A percentile compares a stretch with the other conserved stretches of the same genome.
Evolutionary conservation across 2,888 invertebrate genomes (phyloP).

Genomic region (Congeria kusceri): DNA sequence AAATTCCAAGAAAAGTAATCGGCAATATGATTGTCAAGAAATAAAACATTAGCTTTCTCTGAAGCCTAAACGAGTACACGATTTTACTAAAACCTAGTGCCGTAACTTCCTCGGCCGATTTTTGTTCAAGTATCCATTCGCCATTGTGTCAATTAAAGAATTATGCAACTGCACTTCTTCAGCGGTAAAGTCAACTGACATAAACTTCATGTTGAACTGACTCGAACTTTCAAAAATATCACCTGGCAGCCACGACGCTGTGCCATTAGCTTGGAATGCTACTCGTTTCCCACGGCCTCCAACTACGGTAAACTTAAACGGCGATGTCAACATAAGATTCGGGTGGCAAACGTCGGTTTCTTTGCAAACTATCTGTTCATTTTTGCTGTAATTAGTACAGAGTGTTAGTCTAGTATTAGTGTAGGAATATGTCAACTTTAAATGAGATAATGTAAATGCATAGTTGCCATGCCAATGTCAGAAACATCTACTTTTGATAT

Average conservation of each 20-base stretch:
- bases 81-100: too few relatives aligned
- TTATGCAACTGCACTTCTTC: too few relatives aligned
- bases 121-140: too few relatives aligned
- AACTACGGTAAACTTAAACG: not conserved
- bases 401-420: too few relatives aligned
- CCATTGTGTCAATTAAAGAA: too few relatives aligned
- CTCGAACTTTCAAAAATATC: constrained; percentile 2
- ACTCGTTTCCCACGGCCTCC: constrained; percentile 9
- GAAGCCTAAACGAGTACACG: not conserved
- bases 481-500: too few relatives aligned
- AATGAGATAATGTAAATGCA: too few relatives aligned
- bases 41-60: constrained; percentile 19
- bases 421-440: too few relatives aligned
- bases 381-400: too few relatives aligned
- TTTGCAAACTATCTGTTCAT: too few relatives aligned
- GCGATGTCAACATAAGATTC: not conserved
- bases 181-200: constrained; percentile 8
- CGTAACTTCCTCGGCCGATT: too few relatives aligned
- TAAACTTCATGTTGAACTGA: constrained; percentile 19
- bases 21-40: constrained; percentile 21
- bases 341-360: constrained; percentile 21
- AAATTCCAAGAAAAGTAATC: constrained; percentile 11
- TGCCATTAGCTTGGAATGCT: not conserved
- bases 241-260: not conserved
- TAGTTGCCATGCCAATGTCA: too few relatives aligned